Evolutionary conservation across 2,888 invertebrate genomes (phyloP).

Genomic region (Yponomeuta sedellus): DNA sequence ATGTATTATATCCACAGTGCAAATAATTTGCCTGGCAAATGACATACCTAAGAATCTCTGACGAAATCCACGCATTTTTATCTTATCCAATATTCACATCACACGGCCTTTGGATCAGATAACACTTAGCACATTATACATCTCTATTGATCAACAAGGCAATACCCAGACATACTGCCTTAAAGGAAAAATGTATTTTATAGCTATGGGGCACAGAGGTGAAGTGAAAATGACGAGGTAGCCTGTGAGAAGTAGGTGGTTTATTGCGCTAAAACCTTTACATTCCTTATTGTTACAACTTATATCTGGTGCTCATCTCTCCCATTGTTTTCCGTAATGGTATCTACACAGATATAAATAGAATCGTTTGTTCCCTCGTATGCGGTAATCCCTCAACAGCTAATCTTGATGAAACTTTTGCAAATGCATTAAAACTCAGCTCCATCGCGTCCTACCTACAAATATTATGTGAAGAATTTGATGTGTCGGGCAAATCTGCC

Average conservation of each 20-base stretch:
- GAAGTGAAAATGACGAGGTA: not conserved
- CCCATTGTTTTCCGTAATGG: not conserved
- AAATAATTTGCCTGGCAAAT: not conserved
- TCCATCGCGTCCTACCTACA: no score
- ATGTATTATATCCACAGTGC: no score
- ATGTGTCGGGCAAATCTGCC: no score
- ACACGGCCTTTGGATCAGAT: not conserved
- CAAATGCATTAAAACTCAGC: no score
- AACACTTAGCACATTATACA: not conserved
- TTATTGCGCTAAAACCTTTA: not conserved
- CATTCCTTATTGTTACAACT: not conserved
- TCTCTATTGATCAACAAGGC: slow-evolving; percentile 1
- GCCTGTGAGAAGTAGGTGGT: slow-evolving; percentile 3
- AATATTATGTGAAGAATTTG: no score
- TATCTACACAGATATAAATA: not conserved
- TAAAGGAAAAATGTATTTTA: slow-evolving; percentile 1
- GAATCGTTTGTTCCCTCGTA: not conserved
- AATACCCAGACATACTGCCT: not conserved
- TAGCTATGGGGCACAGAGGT: not conserved
- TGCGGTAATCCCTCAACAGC: not conserved
- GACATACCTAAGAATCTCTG: not conserved
- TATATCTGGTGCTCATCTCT: not conserved
- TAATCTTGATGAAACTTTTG: no score
- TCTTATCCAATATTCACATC: not conserved
- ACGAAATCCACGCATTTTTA: not conserved